These are phyloP conservation scores for Nesogale talazaci DNA, from an alignment of 2,113 vertebrate species.

Conservation along the genomic window DNA sequence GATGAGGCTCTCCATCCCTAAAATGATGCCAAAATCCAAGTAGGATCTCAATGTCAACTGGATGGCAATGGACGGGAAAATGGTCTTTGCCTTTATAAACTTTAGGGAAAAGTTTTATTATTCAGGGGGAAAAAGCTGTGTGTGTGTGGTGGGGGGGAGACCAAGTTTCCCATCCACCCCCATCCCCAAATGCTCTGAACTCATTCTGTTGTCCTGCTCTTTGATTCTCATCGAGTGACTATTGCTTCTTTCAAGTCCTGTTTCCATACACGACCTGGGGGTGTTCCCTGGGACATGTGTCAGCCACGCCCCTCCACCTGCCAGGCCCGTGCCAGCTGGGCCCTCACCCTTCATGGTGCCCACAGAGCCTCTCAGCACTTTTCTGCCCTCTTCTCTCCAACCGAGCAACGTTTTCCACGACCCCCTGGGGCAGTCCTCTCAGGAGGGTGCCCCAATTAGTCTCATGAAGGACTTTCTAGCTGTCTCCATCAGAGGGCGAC, in stretches of 20 bases:
- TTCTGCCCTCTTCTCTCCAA: neutral
- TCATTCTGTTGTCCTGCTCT: neutral
- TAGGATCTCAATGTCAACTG: too few relatives aligned
- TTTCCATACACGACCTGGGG: neutral
- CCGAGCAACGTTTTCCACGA: neutral
- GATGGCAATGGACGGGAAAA: too few relatives aligned
- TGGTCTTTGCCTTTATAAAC: neutral
- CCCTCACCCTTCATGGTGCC: neutral
- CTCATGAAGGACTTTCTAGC: slow-evolving; percentile 52
- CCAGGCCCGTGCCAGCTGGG: neutral
- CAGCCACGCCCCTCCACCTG: neutral
- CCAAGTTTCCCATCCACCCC: too few relatives aligned
- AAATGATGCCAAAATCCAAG: too few relatives aligned
- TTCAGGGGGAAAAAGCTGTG: neutral
- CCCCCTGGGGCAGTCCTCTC: neutral
- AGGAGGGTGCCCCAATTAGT: neutral
- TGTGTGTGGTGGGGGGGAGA: too few relatives aligned
- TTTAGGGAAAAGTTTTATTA: neutral
- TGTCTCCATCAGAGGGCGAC: slow-evolving; percentile 76
- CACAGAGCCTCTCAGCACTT: neutral
- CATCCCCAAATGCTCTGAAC: neutral
- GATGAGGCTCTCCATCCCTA: too few relatives aligned
- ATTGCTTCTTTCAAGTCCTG: neutral
- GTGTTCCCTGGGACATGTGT: too few relatives aligned
- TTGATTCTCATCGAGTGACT: neutral